These are phyloP conservation scores for Chironex yamaguchii DNA, from an alignment of 30 jellyfish, hydroid and myxozoan genomes.

Conservation along the genomic window DNA sequence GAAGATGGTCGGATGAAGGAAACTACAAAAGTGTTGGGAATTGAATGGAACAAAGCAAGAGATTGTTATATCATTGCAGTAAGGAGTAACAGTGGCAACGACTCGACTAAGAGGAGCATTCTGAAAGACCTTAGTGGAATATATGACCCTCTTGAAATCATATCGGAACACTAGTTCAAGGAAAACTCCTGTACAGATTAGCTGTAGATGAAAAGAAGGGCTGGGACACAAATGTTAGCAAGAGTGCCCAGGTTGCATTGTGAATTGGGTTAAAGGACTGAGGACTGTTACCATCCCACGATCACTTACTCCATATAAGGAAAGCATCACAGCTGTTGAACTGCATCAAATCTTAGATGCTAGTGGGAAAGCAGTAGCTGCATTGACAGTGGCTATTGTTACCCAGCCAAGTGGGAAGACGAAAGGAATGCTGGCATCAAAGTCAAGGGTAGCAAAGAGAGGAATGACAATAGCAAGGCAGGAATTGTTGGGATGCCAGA, in stretches of 20 bases:
- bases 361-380: slow-evolving; percentile 48
- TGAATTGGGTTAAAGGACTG: slow-evolving; percentile 3
- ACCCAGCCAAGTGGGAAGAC: slow-evolving; percentile 45
- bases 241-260: not conserved
- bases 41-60: not conserved
- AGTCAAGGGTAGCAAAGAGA: slow-evolving; percentile 36
- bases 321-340: slow-evolving; percentile 14
- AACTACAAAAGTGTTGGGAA: not conserved
- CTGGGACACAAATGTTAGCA: too few relatives aligned
- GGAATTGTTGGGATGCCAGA: slow-evolving; percentile 39
- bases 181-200: slow-evolving; percentile 26
- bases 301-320: slow-evolving; percentile 31
- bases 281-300: slow-evolving; percentile 20
- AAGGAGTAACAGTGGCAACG: not conserved
- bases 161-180: slow-evolving; percentile 20
- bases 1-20: not conserved
- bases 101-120: slow-evolving; percentile 35
- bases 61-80: not conserved
- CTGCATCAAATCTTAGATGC: slow-evolving; percentile 55
- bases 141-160: slow-evolving; percentile 40
- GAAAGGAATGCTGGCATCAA: slow-evolving; percentile 11
- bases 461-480: slow-evolving; percentile 61
- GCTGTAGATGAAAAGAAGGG: slow-evolving; percentile 45
- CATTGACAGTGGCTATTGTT: slow-evolving; percentile 28
- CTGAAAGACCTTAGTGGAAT: not conserved